Conservation (phyloP, 2,797 vertebrate species). For the Etheostoma perlongum region DNA sequence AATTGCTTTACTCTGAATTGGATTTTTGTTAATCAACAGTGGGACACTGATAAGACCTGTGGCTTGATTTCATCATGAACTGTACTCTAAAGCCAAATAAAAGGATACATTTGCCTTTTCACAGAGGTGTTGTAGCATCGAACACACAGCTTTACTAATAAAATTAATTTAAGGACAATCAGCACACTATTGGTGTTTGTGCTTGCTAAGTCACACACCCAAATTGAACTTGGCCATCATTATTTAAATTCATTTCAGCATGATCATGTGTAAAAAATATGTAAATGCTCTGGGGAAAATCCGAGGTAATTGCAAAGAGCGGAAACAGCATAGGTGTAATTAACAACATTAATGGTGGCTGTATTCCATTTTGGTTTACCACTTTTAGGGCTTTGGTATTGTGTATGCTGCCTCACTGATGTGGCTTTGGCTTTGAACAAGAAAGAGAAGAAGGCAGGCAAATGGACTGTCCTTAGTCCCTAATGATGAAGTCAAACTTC, state of each 20-base stretch:
- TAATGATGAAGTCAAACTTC: constrained; percentile 63
- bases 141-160: background rate
- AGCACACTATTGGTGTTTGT: background rate
- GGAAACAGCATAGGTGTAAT: background rate
- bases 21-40: background rate
- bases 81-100: background rate
- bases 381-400: background rate
- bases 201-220: background rate
- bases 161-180: background rate
- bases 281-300: background rate
- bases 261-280: background rate
- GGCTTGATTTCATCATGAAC: background rate
- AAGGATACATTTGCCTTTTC: background rate
- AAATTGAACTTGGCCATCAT: background rate
- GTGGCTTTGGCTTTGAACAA: background rate
- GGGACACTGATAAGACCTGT: background rate
- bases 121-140: background rate
- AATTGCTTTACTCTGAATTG: background rate
- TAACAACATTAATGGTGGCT: too few relatives aligned
- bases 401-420: background rate
- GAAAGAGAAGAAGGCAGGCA: constrained; percentile 26
- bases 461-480: constrained; percentile 45
- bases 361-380: too few relatives aligned
- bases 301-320: background rate
- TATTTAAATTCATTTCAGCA: background rate